Base-by-base conservation (phyloP, 2,797 vertebrate genomes). In the Falco novaeseelandiae region DNA sequence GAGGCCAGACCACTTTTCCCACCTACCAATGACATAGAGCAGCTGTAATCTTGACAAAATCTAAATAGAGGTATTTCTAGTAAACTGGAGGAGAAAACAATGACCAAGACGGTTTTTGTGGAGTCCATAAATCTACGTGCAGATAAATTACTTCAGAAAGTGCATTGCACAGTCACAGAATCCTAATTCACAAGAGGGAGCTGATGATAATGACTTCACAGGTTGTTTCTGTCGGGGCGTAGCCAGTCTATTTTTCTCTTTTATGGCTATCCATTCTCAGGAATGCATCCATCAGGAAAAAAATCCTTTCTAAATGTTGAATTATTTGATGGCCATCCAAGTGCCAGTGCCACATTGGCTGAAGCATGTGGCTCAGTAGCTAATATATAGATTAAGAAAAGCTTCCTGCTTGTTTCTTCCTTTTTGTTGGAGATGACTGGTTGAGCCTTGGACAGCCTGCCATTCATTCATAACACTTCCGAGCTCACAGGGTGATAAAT, bases 241-340 rank as follows among this genome's bases (percentile, higher is more conserved):
- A 96, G 79, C 79, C 38, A 23, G 87, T 81, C 95, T 86, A 79
- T 97, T 96, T 96, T 92, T 97, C 97, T 97, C 93, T 91, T 98
- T 98, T 97, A 97, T 92, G 96, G 80, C 90, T 70, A 40, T 44
- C 67, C 65, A 5, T 85, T 96, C 96, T 95, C 93, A 93, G 93
- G 89, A 87, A 87, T 77, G 66, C 78, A 91, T 95, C 94, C 71
- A 74, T 90, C 89, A 97, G 91, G 84, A 83, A 69, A 89, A 91
- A 82, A 73, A 10, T 62, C 83, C 95, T 91, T 83, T 89, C 88
- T 71, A 86, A 97, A 94, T 1, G 42, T 62, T 36, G 88, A 54
- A 85, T 95, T 94, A 94, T 95, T 62, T 92, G 93, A 62, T 84
- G 86, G 49, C n/a, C 93, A 83, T 71, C 61, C 77, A 30, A 74